Conservation (phyloP, 1,140 invertebrate species). For the Aphaenogaster ashmeadi region DNA sequence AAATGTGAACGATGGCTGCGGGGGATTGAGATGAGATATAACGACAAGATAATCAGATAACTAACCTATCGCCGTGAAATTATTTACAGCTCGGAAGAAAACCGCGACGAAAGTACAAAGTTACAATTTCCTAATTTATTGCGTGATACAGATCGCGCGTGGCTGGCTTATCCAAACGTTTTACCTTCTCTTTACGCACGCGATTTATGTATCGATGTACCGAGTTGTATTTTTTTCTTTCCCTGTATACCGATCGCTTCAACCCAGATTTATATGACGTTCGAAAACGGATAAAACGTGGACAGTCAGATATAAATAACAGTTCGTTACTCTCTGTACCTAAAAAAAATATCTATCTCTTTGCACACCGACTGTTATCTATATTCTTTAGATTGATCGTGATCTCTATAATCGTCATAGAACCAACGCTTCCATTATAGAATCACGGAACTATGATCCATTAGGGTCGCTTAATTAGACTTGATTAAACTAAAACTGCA, state of each 20-base stretch:
- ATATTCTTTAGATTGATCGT: conserved; percentile 2
- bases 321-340: conserved; percentile 18
- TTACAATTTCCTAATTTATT: conserved; percentile 50
- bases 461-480: neutral
- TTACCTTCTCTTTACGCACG: conserved; percentile 48
- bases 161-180: conserved; percentile 27
- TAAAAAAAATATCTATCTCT: conserved; percentile 41
- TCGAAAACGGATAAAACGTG: conserved; percentile 38
- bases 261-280: conserved; percentile 44
- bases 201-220: conserved; percentile 43
- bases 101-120: conserved; percentile 26
- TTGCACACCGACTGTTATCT: conserved; percentile 4
- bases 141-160: neutral
- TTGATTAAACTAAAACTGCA: neutral
- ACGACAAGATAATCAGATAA: conserved; percentile 58
- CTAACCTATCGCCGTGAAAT: neutral
- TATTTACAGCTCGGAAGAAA: conserved; percentile 7
- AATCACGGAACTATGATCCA: neutral
- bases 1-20: conserved; percentile 59
- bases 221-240: conserved; percentile 20
- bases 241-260: conserved; percentile 9
- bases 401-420: neutral
- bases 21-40: conserved; percentile 45
- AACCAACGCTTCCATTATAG: neutral
- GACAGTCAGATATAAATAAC: conserved; percentile 44